Percentiles rank a stretch among this genome's conserved stretches.
These are phyloP conservation scores for Melieria crassipennis DNA, from an alignment of 2,888 invertebrate species.

Conservation along the genomic window DNA sequence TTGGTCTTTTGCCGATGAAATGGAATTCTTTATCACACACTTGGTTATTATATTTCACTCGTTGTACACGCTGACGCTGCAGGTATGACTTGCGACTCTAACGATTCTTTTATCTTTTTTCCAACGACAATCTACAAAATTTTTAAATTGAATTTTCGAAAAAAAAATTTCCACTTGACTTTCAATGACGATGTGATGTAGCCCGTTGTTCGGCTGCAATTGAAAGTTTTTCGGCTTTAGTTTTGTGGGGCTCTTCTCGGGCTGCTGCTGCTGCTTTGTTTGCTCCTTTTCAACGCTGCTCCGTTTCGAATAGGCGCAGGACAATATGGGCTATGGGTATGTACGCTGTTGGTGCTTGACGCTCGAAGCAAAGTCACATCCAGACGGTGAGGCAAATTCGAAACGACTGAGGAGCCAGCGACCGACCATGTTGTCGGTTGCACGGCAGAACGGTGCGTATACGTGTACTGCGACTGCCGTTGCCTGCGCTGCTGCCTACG, in stretches of 20 bases:
- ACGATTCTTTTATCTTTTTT: background rate
- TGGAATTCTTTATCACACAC: background rate
- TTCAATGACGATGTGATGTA: slow-evolving; percentile 29
- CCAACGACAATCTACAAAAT: slow-evolving; percentile 5
- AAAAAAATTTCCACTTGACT: slow-evolving; percentile 19
- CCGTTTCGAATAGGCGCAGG: too few relatives aligned
- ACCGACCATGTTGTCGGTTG: background rate
- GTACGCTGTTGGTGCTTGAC: slow-evolving; percentile 6
- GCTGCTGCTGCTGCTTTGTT: background rate
- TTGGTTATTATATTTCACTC: background rate
- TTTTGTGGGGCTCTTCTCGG: background rate
- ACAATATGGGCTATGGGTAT: background rate
- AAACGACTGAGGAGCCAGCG: slow-evolving; percentile 25
- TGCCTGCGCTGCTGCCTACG: background rate
- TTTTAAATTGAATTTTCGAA: background rate
- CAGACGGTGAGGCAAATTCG: slow-evolving; percentile 26
- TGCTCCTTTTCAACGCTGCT: background rate
- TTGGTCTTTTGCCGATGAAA: background rate
- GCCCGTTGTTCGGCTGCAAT: background rate
- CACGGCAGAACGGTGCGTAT: background rate
- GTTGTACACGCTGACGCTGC: background rate
- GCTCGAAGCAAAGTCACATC: slow-evolving; percentile 22
- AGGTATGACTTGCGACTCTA: background rate
- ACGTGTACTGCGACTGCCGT: too few relatives aligned
- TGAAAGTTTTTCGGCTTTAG: background rate